Conservation (phyloP, 2,113 vertebrate genomes). For the Guaruba guarouba region DNA sequence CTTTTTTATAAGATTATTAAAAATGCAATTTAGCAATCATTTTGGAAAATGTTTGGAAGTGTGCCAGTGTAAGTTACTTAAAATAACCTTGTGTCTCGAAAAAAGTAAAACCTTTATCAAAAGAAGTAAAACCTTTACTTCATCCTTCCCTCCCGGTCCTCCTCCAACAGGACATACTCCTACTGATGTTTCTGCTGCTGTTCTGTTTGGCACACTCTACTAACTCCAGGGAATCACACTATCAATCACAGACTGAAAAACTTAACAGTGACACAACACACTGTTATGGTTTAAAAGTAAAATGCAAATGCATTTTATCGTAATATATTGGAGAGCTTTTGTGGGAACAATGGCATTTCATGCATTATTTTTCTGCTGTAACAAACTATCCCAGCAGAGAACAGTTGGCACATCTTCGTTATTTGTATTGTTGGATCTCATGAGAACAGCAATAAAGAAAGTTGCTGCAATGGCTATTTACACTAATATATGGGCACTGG, state of each 20-base stretch:
- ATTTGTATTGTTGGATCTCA: constrained; percentile 32
- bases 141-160: neutral
- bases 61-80: neutral
- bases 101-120: neutral
- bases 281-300: neutral
- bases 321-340: neutral
- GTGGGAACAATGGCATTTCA: neutral
- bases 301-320: neutral
- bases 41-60: neutral
- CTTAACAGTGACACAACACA: neutral
- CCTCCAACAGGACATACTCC: neutral
- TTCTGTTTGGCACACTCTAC: neutral
- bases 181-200: neutral
- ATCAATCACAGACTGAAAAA: neutral
- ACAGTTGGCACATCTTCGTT: constrained; percentile 17
- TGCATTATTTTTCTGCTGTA: neutral
- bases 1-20: neutral
- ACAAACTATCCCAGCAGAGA: neutral
- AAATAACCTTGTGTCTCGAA: neutral
- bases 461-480: constrained; percentile 44
- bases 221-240: neutral
- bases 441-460: constrained; percentile 25
- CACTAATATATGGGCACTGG: constrained; percentile 42
- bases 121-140: neutral
- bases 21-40: neutral